These are phyloP conservation scores for Styela plicata DNA, from an alignment of 23 tunicate species.

Conservation along the genomic window DNA sequence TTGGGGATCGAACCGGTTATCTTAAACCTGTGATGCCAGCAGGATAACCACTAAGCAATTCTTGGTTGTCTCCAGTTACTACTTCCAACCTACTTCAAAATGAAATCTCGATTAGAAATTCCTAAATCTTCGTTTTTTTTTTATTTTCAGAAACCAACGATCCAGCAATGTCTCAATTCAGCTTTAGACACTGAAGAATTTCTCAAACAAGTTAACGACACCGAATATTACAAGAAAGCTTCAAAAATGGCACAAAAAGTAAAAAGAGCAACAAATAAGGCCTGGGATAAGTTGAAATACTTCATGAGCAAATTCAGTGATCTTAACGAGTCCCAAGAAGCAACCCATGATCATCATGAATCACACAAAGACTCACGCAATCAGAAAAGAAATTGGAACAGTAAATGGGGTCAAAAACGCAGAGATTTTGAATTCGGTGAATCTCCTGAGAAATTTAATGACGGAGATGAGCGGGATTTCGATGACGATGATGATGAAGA, in stretches of 20 bases:
- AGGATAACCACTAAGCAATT: too few relatives aligned
- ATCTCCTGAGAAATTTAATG: not conserved
- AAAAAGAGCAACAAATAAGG: constrained; percentile 1
- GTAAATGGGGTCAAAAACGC: too few relatives aligned
- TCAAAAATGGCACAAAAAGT: constrained; percentile 14
- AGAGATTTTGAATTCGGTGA: not conserved
- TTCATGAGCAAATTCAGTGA: not conserved
- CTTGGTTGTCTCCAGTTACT: too few relatives aligned
- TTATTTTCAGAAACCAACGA: constrained; percentile 21
- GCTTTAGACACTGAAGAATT: not conserved
- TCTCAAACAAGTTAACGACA: not conserved
- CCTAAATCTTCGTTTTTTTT: too few relatives aligned
- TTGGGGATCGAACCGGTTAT: too few relatives aligned
- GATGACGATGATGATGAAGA: constrained; percentile 4
- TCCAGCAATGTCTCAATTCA: not conserved
- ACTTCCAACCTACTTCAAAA: too few relatives aligned
- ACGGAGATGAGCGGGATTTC: not conserved
- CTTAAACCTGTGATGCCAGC: too few relatives aligned
- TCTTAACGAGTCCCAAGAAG: not conserved
- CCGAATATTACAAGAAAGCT: not conserved
- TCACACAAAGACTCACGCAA: not conserved
- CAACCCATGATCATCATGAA: not conserved
- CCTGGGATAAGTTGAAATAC: constrained; percentile 7
- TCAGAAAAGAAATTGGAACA: too few relatives aligned
- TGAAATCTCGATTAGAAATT: too few relatives aligned